Evolutionary conservation across 2,888 invertebrate species (phyloP), one percentile per base, ranked within the genome.

Genomic region (Caenorhabditis wallacei): DNA sequence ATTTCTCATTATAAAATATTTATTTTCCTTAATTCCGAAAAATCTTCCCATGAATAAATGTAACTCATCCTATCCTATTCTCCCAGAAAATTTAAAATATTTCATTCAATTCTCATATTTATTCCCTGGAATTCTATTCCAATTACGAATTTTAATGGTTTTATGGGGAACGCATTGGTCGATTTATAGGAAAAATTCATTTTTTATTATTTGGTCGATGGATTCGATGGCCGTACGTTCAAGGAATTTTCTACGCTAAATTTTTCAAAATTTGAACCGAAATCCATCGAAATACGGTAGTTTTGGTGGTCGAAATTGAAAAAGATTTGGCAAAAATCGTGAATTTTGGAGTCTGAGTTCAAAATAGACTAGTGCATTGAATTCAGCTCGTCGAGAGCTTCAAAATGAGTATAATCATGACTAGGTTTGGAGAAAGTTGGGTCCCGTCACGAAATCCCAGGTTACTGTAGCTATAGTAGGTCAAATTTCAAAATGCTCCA

Each of bases 31-130:
- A 26, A 2, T 18, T 46, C 37, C 59, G 40, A 37, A 57, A 48
- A n/a, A n/a, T n/a, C n/a, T n/a, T n/a, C n/a, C 46, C 5, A 63
- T 51, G 26, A 51, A 30, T 11, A 7, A 40, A 30, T 69, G 78
- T 48, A 61, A 78, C 10, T 20, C 66, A 0, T 43, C 63, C 4
- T 78, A 78, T 22, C 30, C 69, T 5, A 18, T 46, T 13, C 4
- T 54, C 3, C 2, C 54, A 0, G 78, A 78, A 63, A 70, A 70
- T n/a, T 20, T 78, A 18, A 78, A 78, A 56, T 78, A 61, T n/a
- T 54, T 63, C 13, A 7, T 24, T 30, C 78, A 78, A 63, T 46
- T 70, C 4, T 13, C 26, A 0, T 78, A 78, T 53, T 20, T 78
- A 20, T 51, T 43, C 8, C 78, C 78, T 1, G 70, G 68, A 18